Base-by-base conservation (phyloP, 1,140 invertebrate species). In the Musca vetustissima region DNA sequence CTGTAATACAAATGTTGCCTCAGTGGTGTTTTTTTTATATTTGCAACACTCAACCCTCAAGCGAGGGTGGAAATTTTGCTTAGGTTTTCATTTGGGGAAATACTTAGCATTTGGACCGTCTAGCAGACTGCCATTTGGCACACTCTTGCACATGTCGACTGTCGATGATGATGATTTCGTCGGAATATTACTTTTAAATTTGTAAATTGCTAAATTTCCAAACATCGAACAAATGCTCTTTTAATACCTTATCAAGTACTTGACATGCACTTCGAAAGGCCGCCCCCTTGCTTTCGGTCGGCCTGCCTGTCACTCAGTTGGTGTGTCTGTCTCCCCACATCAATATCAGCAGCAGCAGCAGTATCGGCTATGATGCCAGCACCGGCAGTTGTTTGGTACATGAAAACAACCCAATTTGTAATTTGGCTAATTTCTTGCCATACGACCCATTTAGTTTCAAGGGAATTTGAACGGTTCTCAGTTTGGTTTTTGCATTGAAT, bases 351-450 rank as follows among this genome's bases (percentile, higher is more conserved):
- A 4, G 13, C 9, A n/a, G n/a, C n/a, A n/a, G n/a, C 49, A 22
- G 17, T 59, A 4, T 4, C 24, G 25, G 25, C 28, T 6, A 8
- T 13, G 25, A 57, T 59, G 57, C 36, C 32, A 43, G 57, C 36
- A 36, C 28, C 36, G 36, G 25, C 17, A 43, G 28, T 36, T 17
- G 14, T 57, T 36, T n/a, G 57, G 28, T 28, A 28, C 2, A 28
- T 24, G 28, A 61, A 61, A 61, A 61, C 57, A 61, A 61, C 57
- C 57, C 57, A 61, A 61, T 61, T 61, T 61, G 57, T 61, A 61
- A 61, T 61, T 61, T 61, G 57, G 57, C 57, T 61, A 61, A 61
- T 61, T 61, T 61, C 57, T 43, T 61, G 57, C 36, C 57, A 61
- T 61, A 61, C 57, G 57, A 36, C 28, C 57, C 57, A 61, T 61